Evolutionary conservation across 2,888 invertebrate genomes (phyloP), one percentile per base, ranked within the genome.

Genomic region (Harmothoe impar): DNA sequence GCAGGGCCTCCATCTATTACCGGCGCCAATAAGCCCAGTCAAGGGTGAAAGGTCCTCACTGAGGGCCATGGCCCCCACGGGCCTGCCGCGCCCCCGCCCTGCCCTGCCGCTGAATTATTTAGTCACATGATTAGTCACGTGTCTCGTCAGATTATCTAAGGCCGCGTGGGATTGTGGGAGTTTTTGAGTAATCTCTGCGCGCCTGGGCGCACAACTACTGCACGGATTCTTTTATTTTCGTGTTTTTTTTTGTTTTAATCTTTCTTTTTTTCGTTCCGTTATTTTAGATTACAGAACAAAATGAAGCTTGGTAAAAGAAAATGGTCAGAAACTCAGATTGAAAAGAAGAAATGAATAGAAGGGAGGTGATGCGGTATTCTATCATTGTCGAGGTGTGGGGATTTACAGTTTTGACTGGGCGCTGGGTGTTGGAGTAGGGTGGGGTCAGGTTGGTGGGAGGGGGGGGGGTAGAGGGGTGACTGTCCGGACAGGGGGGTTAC

Each of bases 101-200:
- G 86, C 86, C 29, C 86, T 20, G 17, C 25, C 29, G 86, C 86
- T 86, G 86, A 86, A 86, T 86, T 86, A 86, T 86, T 86, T 86
- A 86, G 86, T 86, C 86, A 86, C 56, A 29, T 86, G 86, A 86
- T 86, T 86, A 86, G 86, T 86, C 86, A 86, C 86, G 86, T 86
- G 86, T 86, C 86, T 20, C 31, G 54, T 52, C 86, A 52, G 86
- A 86, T 86, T 86, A 86, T 86, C 86, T 86, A 86, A 86, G 86
- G 56, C 86, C 31, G 33, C 31, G 54, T 20, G 25, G 86, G 86
- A 86, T 86, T 86, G 86, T 52, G 86, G 31, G 86, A n/a, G 86
- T 33, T 43, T 43, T 86, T 86, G 86, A 56, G 56, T 86, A 86
- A 86, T 86, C 85, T 86, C 54, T 52, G 86, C 86, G 51, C 33